Evolutionary conservation across 2,797 vertebrate species (phyloP), one percentile per base, ranked within the genome.

Genomic region (Epinephelus malabaricus): DNA sequence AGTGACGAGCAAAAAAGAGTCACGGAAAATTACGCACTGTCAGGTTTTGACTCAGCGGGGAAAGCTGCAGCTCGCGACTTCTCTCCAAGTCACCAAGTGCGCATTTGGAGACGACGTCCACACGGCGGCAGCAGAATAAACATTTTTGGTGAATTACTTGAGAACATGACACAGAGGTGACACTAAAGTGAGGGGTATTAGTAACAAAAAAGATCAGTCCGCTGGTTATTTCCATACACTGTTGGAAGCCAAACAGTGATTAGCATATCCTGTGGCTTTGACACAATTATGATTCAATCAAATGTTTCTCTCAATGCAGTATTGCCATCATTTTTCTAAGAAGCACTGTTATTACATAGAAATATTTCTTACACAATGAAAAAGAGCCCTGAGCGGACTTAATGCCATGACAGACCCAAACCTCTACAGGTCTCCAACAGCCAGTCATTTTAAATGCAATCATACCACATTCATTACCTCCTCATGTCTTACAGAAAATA

Each of bases 41-140:
- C 45, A 55, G 21, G 55, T 4, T 17, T 43, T 76, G 77, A 78
- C 9, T 77, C 63, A 79, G 58, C 23, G 1, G 27, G 2, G 21
- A 15, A 66, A 30, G 46, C 7, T 8, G n/a, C 5, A 8, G 14
- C 50, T 46, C 60, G 18, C 18, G 2, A 12, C 45, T 4, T 1
- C 17, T 25, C 11, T 38, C 25, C 70, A 23, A 40, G 5, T 69
- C 21, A 50, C 49, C 78, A 68, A 76, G 40, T 21, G 64, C 68
- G 53, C 62, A 47, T n/a, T 25, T 23, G 14, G 46, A 43, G 19
- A 2, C 0, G 2, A 1, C 2, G 43, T 40, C 86, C 88, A 73
- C 89, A 7, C 0, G 86, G 49, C 66, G 88, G 87, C 89, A 74
- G 8, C 4, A 10, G 1, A 27, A 50, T 21, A 25, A 53, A 55